Evolutionary conservation across 1,140 invertebrate genomes (phyloP).

Genomic region (Nylanderia fulva): DNA sequence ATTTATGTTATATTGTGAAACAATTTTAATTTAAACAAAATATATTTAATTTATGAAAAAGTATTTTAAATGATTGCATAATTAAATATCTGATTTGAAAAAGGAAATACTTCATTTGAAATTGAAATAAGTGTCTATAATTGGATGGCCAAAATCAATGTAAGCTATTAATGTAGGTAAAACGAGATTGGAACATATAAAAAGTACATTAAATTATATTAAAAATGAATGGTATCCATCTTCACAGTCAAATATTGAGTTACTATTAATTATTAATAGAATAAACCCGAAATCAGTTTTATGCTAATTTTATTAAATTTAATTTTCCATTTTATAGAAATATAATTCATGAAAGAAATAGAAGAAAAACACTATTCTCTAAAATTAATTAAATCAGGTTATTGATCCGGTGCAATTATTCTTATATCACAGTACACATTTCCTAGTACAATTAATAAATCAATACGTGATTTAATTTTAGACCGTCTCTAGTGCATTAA

Average conservation of each 20-base stretch:
- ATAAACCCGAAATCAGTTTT: not conserved
- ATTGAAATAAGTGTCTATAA: not conserved
- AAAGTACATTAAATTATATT: not conserved
- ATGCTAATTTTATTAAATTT: conserved; percentile 20
- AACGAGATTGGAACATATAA: not conserved
- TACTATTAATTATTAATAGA: not conserved
- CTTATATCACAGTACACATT: not conserved
- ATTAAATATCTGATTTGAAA: not conserved
- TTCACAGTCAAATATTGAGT: not conserved
- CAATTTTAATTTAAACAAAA: not conserved
- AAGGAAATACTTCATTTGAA: not conserved
- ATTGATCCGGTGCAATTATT: not conserved
- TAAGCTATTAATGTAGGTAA: no score
- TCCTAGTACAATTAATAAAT: not conserved
- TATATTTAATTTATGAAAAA: not conserved
- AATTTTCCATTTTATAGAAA: not conserved
- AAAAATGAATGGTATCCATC: not conserved
- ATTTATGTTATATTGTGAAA: not conserved
- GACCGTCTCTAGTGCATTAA: not conserved
- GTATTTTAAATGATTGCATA: conserved; percentile 1
- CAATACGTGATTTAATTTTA: not conserved
- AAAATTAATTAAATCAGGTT: conserved; percentile 23
- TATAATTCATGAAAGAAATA: not conserved
- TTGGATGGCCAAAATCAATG: not conserved
- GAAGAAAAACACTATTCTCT: not conserved